These are phyloP conservation scores for Fregetta grallaria DNA, from an alignment of 2,113 vertebrate genomes.

Conservation along the genomic window DNA sequence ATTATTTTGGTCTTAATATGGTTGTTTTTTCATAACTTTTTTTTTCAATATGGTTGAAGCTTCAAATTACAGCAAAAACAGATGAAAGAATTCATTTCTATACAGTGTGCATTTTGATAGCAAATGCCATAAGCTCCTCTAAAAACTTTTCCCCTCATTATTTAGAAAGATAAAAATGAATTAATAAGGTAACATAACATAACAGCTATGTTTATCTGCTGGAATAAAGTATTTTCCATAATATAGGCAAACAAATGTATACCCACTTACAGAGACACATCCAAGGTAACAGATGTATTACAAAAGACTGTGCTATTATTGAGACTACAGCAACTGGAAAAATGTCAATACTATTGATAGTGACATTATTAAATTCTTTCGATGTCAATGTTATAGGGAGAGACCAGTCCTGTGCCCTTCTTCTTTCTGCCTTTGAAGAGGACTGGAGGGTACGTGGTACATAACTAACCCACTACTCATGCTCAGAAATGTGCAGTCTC, in stretches of 20 bases:
- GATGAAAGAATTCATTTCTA: not conserved
- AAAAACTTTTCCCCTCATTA: not conserved
- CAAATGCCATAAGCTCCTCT: not conserved
- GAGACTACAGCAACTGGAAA: not conserved
- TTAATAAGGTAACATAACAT: not conserved
- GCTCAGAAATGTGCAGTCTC: not conserved
- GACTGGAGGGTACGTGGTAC: not conserved
- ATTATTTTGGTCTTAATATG: not conserved
- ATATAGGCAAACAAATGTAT: not conserved
- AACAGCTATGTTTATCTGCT: not conserved
- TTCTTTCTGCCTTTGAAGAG: not conserved
- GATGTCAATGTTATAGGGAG: not conserved
- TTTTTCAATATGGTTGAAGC: not conserved
- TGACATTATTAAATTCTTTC: not conserved
- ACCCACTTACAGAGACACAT: not conserved
- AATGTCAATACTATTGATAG: not conserved
- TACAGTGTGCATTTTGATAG: not conserved
- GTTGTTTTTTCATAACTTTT: not conserved
- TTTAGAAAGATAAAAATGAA: not conserved
- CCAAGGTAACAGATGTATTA: not conserved
- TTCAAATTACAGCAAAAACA: not conserved
- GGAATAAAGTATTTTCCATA: not conserved
- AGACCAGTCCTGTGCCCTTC: not conserved
- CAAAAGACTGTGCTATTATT: not conserved
- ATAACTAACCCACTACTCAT: not conserved